A percentile compares a stretch with the other conserved stretches of the same genome.
Evolutionary conservation across 2,797 vertebrate genomes (phyloP).

Genomic region (Epinephelus coioides): DNA sequence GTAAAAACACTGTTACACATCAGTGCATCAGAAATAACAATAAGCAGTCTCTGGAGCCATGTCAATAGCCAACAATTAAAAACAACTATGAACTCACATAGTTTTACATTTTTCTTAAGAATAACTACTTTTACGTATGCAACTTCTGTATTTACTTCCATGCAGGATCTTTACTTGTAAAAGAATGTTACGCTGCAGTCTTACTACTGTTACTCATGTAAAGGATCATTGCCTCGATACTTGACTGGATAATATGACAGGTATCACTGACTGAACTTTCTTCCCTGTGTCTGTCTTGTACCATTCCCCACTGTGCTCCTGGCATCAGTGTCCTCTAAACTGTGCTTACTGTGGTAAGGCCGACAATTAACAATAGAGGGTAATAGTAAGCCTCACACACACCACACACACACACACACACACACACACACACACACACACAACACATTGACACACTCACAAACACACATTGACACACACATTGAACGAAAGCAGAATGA

Average conservation of each 20-base stretch:
- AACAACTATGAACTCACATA: too few species aligned
- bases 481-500: slow-evolving; percentile 56
- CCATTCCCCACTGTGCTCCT: slow-evolving; percentile 48
- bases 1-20: too few species aligned
- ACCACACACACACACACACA: slow-evolving; percentile 17
- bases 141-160: too few species aligned
- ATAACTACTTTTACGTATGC: too few species aligned
- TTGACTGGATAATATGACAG: not conserved
- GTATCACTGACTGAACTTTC: not conserved
- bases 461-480: slow-evolving; percentile 27
- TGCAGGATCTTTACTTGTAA: too few species aligned
- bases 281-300: slow-evolving; percentile 24
- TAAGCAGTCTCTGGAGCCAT: too few species aligned
- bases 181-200: too few species aligned
- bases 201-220: too few species aligned
- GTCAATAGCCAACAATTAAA: too few species aligned
- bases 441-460: slow-evolving; percentile 28
- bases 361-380: slow-evolving; percentile 79
- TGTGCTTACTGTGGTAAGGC: slow-evolving; percentile 51
- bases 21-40: too few species aligned
- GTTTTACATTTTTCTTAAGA: too few species aligned
- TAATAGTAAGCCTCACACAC: slow-evolving; percentile 27
- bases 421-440: slow-evolving; percentile 32
- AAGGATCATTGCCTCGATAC: too few species aligned
- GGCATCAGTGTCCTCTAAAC: slow-evolving; percentile 35